phyloP scores from a whole-genome alignment of 2,888 invertebrate species.

The Mythimna pallens region DNA sequence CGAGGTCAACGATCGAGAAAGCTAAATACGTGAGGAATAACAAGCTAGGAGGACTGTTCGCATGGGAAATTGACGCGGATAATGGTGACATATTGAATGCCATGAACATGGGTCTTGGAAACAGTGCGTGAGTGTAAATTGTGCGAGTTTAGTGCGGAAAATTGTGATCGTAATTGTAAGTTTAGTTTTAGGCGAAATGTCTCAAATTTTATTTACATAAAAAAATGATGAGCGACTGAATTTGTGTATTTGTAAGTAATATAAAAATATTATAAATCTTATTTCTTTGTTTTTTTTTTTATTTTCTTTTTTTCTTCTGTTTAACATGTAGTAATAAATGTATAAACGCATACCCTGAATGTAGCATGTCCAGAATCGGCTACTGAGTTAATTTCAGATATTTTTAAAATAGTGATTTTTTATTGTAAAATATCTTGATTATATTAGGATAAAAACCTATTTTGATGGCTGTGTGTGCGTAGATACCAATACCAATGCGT shows the following conservation, averaged over 20 bases:
- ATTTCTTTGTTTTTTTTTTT: slow-evolving; percentile 46
- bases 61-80: slow-evolving; percentile 88
- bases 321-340: no score
- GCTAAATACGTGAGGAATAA: slow-evolving; percentile 88
- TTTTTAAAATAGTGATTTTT: no score
- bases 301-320: not conserved
- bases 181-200: slow-evolving; percentile 66
- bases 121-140: slow-evolving; percentile 72
- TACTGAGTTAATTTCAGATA: no score
- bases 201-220: slow-evolving; percentile 68
- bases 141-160: slow-evolving; percentile 38
- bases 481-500: no score
- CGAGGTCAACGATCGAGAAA: slow-evolving; percentile 86
- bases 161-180: slow-evolving; percentile 68
- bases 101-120: slow-evolving; percentile 88
- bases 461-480: no score
- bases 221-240: slow-evolving; percentile 71
- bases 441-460: no score
- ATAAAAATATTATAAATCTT: slow-evolving; percentile 60
- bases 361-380: no score
- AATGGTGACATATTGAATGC: slow-evolving; percentile 87
- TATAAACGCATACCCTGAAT: no score
- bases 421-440: no score
- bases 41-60: slow-evolving; percentile 86
- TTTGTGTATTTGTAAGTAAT: slow-evolving; percentile 65